Evolutionary conservation across 1,140 invertebrate species (phyloP), one percentile per base, ranked within the genome.

Genomic region (Anastrepha ludens): DNA sequence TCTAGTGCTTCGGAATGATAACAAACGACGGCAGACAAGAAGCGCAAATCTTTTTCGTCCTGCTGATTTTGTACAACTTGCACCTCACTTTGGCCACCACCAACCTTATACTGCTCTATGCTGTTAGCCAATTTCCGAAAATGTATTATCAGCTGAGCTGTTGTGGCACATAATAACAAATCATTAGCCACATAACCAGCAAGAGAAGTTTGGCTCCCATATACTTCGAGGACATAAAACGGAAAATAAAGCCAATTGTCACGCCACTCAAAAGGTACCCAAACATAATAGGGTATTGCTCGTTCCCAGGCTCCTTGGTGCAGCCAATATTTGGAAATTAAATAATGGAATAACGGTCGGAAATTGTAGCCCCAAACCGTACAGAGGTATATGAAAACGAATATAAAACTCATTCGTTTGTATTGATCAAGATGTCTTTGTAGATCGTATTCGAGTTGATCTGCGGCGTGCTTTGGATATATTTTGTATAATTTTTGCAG

Each of bases 221-320:
- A 41, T 58, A 89, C 90, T 50, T 92, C 90, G 0, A 90, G 89
- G 2, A 89, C 41, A 67, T 92, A 92, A 67, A 92, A 78, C 0
- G 90, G 29, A 17, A 91, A 90, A 87, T 93, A 93, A 64, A 87
- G 90, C 70, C 81, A 89, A 60, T 91, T 89, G 15, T 70, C 88
- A 3, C 87, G 87, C 91, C 91, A 92, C n/a, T 93, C 87, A 90
- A 90, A 93, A 3, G 92, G 92, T 8, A 90, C 88, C 90, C 90
- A 93, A 44, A 88, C 88, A 44, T 89, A 91, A 85, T 91, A 93
- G 2, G 91, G 92, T 17, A 92, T 70, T 70, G 87, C 90, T 39
- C 90, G 89, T 29, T 89, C 65, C 13, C 91, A 90, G 0, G 47
- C 29, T 0, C 88, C 85, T 3, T 85, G 39, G 7, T 88, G 88